Percentiles rank a stretch among this genome's conserved stretches.
Evolutionary conservation across 1,140 invertebrate species (phyloP).

Genomic region (Drosophila trapezifrons): DNA sequence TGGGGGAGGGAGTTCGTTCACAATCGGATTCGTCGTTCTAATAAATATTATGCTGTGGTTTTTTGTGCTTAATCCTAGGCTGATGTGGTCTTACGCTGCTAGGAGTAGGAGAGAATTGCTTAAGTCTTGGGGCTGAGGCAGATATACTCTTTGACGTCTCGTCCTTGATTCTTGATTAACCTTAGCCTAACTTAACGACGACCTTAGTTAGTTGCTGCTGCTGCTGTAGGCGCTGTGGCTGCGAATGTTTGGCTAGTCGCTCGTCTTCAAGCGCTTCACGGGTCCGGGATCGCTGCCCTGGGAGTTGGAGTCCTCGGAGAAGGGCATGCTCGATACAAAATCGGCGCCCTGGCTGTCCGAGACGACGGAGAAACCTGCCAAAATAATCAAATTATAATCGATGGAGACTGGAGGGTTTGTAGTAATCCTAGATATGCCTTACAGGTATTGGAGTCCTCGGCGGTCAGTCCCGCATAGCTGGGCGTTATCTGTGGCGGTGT

Average conservation of each 20-base stretch:
- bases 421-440: slow-evolving; percentile 73
- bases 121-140: slow-evolving; percentile 71
- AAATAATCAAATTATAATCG: neutral
- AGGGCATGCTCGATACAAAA: slow-evolving; percentile 92
- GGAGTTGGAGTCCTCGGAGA: slow-evolving; percentile 95
- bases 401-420: neutral
- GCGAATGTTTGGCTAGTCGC: slow-evolving; percentile 68
- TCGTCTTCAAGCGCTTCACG: slow-evolving; percentile 91
- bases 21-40: slow-evolving; percentile 29
- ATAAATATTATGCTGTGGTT: slow-evolving; percentile 50
- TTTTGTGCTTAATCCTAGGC: slow-evolving; percentile 46
- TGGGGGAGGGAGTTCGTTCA: neutral
- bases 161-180: slow-evolving; percentile 1
- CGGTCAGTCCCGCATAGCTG: slow-evolving; percentile 90
- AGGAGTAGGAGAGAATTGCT: slow-evolving; percentile 62
- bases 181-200: slow-evolving; percentile 12
- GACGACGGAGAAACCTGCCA: slow-evolving; percentile 93
- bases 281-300: slow-evolving; percentile 90
- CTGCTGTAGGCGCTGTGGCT: slow-evolving; percentile 26
- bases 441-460: slow-evolving; percentile 96
- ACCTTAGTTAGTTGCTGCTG: slow-evolving; percentile 40
- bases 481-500: slow-evolving; percentile 87
- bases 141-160: slow-evolving; percentile 41
- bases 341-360: slow-evolving; percentile 95
- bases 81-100: slow-evolving; percentile 9